A percentile compares a stretch with the other conserved stretches of the same genome.
phyloP scores from a whole-genome alignment of 2,888 invertebrate species.

The Drosophila melanocephala region DNA sequence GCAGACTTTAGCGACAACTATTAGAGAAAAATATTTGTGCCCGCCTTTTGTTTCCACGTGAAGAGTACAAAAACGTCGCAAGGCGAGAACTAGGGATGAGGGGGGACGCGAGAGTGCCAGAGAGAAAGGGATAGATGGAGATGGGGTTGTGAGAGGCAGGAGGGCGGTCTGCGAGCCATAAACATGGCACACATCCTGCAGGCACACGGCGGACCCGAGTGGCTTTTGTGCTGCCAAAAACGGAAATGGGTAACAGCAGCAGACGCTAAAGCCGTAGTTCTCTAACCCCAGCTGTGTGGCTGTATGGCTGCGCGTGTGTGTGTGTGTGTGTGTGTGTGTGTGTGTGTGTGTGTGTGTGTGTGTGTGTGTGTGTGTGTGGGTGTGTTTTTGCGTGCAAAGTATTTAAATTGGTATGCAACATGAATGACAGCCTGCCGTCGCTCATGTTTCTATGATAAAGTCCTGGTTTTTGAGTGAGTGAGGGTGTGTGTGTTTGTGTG shows the following conservation, averaged over 20 bases:
- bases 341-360: slow-evolving; percentile 13
- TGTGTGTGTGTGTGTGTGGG: neutral
- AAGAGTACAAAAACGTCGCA: slow-evolving; percentile 6
- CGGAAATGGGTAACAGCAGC: slow-evolving; percentile 80
- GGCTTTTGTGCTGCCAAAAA: slow-evolving; percentile 77
- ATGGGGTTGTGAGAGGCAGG: neutral
- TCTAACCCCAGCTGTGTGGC: slow-evolving; percentile 11
- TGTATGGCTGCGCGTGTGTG: slow-evolving; percentile 29
- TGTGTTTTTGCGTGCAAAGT: slow-evolving; percentile 57
- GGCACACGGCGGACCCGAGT: slow-evolving; percentile 67
- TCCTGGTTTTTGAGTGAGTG: slow-evolving; percentile 36
- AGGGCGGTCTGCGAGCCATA: slow-evolving; percentile 50
- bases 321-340: slow-evolving; percentile 9
- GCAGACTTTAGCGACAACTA: slow-evolving; percentile 78
- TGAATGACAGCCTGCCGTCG: slow-evolving; percentile 74
- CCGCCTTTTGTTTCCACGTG: slow-evolving; percentile 70
- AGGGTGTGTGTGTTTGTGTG: slow-evolving; percentile 11
- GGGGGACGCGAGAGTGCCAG: neutral
- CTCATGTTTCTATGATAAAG: slow-evolving; percentile 72
- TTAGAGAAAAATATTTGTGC: slow-evolving; percentile 78
- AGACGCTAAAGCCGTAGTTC: slow-evolving; percentile 35
- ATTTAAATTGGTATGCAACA: slow-evolving; percentile 81
- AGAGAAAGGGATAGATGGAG: neutral
- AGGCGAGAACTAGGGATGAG: neutral
- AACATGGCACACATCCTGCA: slow-evolving; percentile 79